phyloP scores from a whole-genome alignment of 1,140 invertebrate species.

The Gyrodactylus bullatarudis region DNA sequence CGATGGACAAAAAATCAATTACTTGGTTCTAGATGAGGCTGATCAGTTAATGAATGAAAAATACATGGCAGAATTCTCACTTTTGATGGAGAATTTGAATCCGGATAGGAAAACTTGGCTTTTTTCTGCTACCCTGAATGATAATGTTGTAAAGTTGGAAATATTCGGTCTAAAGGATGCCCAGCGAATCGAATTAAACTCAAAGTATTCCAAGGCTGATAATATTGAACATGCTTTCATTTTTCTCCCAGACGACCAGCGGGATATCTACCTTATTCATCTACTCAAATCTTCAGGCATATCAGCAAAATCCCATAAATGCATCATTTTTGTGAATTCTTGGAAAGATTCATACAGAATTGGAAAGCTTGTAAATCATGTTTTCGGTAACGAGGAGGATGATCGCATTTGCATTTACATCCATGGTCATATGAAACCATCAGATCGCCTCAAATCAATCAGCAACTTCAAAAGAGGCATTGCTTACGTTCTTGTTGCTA shows the following conservation, averaged over 20 bases:
- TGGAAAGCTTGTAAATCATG: not conserved
- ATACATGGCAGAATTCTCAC: slow-evolving; percentile 47
- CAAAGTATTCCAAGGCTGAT: slow-evolving; percentile 29
- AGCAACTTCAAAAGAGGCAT: slow-evolving; percentile 23
- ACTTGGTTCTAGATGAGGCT: slow-evolving; percentile 64
- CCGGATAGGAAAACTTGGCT: not conserved
- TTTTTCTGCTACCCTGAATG: not conserved
- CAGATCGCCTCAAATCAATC: slow-evolving; percentile 14
- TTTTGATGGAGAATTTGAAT: slow-evolving; percentile 12
- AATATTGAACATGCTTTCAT: not conserved
- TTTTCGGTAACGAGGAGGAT: not conserved
- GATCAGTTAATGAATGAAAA: slow-evolving; percentile 25
- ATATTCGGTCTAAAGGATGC: slow-evolving; percentile 79
- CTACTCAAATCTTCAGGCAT: not conserved
- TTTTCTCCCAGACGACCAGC: not conserved
- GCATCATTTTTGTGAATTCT: not conserved
- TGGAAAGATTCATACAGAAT: not conserved
- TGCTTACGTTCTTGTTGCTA: slow-evolving; percentile 35
- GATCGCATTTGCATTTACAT: not conserved
- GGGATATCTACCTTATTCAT: not conserved
- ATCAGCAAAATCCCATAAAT: not conserved
- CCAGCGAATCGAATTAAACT: slow-evolving; percentile 38
- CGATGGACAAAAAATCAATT: slow-evolving; percentile 33
- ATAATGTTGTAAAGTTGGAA: slow-evolving; percentile 14
- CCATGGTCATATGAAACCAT: slow-evolving; percentile 17